Evolutionary conservation across 2,888 invertebrate genomes (phyloP).

Genomic region (Celastrina argiolus): DNA sequence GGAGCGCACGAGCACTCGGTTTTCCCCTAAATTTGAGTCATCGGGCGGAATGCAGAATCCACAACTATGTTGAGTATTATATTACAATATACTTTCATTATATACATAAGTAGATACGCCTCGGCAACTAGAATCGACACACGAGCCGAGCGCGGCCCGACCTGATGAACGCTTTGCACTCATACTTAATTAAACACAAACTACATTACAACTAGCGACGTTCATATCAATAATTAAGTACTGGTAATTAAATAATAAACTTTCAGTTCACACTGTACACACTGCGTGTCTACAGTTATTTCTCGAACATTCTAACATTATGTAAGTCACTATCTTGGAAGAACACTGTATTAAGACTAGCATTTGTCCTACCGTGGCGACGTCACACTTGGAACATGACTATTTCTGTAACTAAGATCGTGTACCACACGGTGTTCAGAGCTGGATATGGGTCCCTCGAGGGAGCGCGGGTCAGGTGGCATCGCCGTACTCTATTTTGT

Average conservation of each 20-base stretch:
- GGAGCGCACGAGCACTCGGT: slow-evolving; percentile 43
- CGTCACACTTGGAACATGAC: neutral
- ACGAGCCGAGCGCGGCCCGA: slow-evolving; percentile 59
- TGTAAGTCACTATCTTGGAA: slow-evolving; percentile 56
- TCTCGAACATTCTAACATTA: slow-evolving; percentile 40
- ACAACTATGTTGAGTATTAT: slow-evolving; percentile 78
- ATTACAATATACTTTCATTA: slow-evolving; percentile 56
- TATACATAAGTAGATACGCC: slow-evolving; percentile 73
- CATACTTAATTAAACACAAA: slow-evolving; percentile 53
- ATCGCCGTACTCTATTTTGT: slow-evolving; percentile 85
- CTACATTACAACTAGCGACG: slow-evolving; percentile 63
- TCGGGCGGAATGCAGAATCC: slow-evolving; percentile 79
- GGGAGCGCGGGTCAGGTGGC: slow-evolving; percentile 70
- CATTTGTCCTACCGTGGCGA: slow-evolving; percentile 38
- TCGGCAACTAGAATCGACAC: slow-evolving; percentile 64
- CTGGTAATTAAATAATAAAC: slow-evolving; percentile 36
- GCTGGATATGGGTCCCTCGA: slow-evolving; percentile 32
- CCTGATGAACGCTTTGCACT: slow-evolving; percentile 49
- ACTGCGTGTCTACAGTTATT: slow-evolving; percentile 60
- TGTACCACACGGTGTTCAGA: slow-evolving; percentile 47
- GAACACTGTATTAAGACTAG: slow-evolving; percentile 62
- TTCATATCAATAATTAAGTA: slow-evolving; percentile 66
- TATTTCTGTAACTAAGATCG: slow-evolving; percentile 7
- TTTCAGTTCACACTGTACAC: slow-evolving; percentile 49
- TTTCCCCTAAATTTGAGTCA: slow-evolving; percentile 74